Conservation (phyloP, 2,797 vertebrate genomes). For the Chrysocyon brachyurus region DNA sequence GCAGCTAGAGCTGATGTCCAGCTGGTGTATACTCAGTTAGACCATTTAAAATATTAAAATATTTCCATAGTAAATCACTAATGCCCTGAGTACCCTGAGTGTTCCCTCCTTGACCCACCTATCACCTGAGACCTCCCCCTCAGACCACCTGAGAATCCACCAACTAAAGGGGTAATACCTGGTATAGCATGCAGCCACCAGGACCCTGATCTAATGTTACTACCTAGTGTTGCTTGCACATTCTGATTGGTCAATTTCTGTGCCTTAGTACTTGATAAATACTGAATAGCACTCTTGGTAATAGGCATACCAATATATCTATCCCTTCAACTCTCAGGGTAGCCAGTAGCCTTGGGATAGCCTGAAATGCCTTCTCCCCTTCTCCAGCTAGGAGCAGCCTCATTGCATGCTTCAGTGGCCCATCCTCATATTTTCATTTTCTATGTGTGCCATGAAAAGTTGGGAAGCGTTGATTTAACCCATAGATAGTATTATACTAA, state of each 20-base stretch:
- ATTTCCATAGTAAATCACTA: neutral
- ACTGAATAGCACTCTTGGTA: neutral
- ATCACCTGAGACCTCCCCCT: neutral
- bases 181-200: neutral
- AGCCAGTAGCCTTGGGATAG: neutral
- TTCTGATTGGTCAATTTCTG: neutral
- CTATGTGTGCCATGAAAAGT: neutral
- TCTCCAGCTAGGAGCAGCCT: neutral
- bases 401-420: neutral
- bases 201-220: neutral
- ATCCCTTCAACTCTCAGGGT: neutral
- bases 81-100: neutral
- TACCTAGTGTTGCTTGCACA: neutral
- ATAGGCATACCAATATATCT: neutral
- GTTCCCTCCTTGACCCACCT: neutral
- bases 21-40: neutral
- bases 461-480: neutral
- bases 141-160: neutral
- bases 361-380: neutral
- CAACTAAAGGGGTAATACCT: neutral
- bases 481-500: conserved; percentile 18
- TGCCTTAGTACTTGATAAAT: neutral
- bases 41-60: neutral
- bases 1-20: neutral
- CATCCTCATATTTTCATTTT: conserved; percentile 58